These are phyloP conservation scores for Punctoribates punctum DNA, from an alignment of 2,888 invertebrate genomes.

Conservation along the genomic window DNA sequence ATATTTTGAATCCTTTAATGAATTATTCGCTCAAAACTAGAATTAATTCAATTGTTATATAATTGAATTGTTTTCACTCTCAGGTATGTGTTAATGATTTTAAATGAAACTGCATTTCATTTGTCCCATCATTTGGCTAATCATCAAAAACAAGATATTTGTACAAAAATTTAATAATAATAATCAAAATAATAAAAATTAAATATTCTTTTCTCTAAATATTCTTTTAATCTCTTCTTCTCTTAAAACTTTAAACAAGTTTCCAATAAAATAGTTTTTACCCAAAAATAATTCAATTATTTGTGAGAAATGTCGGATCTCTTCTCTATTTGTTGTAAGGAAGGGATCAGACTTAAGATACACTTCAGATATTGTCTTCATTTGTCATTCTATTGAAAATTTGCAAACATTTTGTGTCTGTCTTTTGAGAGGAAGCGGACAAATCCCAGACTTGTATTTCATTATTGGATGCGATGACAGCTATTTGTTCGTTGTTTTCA, in stretches of 20 bases:
- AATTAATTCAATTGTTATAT: background rate
- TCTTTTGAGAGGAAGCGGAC: background rate
- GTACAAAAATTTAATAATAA: constrained; percentile 34
- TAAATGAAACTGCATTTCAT: constrained; percentile 32
- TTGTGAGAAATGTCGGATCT: too few relatives aligned
- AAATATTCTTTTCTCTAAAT: background rate
- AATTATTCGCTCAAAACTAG: constrained; percentile 25
- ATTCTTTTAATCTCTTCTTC: background rate
- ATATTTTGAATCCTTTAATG: background rate
- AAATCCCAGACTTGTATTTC: constrained; percentile 19
- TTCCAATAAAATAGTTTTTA: background rate
- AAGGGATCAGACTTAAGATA: too few relatives aligned
- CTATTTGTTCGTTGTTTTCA: constrained; percentile 29
- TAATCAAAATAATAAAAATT: constrained; percentile 20
- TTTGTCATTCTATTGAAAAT: background rate
- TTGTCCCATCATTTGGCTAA: constrained; percentile 19
- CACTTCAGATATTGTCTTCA: background rate
- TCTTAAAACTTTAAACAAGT: background rate
- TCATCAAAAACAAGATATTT: constrained; percentile 33
- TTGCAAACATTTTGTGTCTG: constrained; percentile 4
- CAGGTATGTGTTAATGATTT: constrained; percentile 32
- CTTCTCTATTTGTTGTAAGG: background rate
- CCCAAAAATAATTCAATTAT: too few relatives aligned
- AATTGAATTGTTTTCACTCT: constrained; percentile 34
- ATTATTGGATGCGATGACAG: constrained; percentile 17